These are phyloP conservation scores for Platalea minor DNA, from an alignment of 2,797 vertebrate species.

Conservation along the genomic window DNA sequence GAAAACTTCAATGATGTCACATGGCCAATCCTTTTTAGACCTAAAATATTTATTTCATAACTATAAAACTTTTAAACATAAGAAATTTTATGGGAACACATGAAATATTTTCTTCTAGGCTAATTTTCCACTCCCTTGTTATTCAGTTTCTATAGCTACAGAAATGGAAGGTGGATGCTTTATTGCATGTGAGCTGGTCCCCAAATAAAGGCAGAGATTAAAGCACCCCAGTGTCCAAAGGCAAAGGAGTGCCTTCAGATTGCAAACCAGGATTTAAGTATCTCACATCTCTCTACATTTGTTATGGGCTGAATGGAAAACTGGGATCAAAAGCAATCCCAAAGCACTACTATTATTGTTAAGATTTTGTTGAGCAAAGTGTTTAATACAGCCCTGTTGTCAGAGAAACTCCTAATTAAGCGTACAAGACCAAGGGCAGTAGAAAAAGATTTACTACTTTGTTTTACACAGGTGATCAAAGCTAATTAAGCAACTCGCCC, in stretches of 20 bases:
- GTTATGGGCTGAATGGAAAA: neutral
- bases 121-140: neutral
- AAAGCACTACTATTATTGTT: neutral
- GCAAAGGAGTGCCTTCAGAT: neutral
- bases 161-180: neutral
- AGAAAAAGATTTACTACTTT: neutral
- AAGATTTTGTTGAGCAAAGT: neutral
- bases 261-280: neutral
- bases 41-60: neutral
- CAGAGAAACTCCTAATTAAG: neutral
- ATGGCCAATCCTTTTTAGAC: neutral
- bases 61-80: neutral
- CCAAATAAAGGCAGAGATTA: neutral
- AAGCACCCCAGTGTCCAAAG: neutral
- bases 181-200: neutral
- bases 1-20: neutral
- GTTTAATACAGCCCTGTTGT: neutral
- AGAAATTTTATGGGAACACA: neutral
- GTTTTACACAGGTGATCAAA: neutral
- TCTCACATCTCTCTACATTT: neutral
- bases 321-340: neutral
- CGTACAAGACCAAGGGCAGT: neutral
- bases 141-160: neutral
- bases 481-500: neutral
- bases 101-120: neutral